Conservation (phyloP, 2,113 vertebrate species). For the Paramisgurnus dabryanus region DNA sequence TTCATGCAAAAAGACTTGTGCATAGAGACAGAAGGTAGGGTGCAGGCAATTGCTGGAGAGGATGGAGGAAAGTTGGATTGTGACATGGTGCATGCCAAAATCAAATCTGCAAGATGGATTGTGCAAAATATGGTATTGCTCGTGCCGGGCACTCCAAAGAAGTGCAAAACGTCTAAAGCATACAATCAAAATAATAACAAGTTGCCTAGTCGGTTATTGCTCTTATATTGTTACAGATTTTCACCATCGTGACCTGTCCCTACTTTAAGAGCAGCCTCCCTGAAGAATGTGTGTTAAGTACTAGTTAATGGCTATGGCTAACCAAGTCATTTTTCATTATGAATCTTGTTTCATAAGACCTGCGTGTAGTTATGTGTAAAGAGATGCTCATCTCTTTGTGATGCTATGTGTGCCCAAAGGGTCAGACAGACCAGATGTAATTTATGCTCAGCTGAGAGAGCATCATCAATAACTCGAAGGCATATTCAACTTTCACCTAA, state of each 20-base stretch:
- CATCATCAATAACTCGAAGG: constrained; percentile 1
- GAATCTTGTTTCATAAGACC: constrained; percentile 15
- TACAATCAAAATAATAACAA: too few species aligned
- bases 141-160: too few species aligned
- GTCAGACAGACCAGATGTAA: constrained; percentile 33
- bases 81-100: background rate
- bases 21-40: too few species aligned
- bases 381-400: constrained; percentile 32
- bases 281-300: background rate
- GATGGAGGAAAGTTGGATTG: background rate
- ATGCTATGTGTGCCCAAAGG: constrained; percentile 24
- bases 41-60: background rate
- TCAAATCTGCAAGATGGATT: background rate
- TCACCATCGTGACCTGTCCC: too few species aligned
- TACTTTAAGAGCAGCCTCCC: too few species aligned
- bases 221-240: background rate
- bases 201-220: too few species aligned
- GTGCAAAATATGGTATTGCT: too few species aligned
- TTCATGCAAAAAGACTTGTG: background rate
- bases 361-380: constrained; percentile 31
- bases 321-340: background rate
- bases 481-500: too few species aligned
- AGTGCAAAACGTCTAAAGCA: too few species aligned
- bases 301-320: background rate
- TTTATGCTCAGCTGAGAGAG: background rate